These are phyloP conservation scores for Catalaphyllia jardinei DNA, from an alignment of 64 coral and sea anemone species.

Conservation along the genomic window DNA sequence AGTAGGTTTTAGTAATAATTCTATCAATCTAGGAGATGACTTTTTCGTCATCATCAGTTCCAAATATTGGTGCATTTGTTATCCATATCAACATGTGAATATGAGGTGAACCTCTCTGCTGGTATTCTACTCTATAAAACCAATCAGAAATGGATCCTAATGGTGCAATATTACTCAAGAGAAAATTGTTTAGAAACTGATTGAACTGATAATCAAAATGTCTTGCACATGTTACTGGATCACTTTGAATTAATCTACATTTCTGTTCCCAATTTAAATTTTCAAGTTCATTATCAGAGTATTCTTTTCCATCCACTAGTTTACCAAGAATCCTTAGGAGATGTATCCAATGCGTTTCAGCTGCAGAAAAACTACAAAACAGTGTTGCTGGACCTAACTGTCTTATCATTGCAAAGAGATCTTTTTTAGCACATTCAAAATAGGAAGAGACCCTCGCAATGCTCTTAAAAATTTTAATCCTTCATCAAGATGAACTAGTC, in stretches of 20 bases:
- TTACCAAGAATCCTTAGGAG: background rate
- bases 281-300: background rate
- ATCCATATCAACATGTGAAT: background rate
- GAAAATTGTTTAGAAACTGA: no score
- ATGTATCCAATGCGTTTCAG: background rate
- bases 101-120: no score
- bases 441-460: background rate
- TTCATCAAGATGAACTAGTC: background rate
- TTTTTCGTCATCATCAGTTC: background rate
- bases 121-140: no score
- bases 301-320: background rate
- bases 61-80: background rate
- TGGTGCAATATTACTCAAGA: no score
- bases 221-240: no score
- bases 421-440: no score
- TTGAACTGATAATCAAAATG: background rate
- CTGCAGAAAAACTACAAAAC: background rate
- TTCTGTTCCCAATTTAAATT: background rate
- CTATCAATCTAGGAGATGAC: background rate
- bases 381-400: background rate
- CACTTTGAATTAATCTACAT: no score
- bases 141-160: no score
- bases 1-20: background rate
- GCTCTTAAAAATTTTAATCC: conserved; percentile 18
- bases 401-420: no score